These are phyloP conservation scores for Promerops cafer DNA, from an alignment of 2,113 vertebrate genomes.

Conservation along the genomic window DNA sequence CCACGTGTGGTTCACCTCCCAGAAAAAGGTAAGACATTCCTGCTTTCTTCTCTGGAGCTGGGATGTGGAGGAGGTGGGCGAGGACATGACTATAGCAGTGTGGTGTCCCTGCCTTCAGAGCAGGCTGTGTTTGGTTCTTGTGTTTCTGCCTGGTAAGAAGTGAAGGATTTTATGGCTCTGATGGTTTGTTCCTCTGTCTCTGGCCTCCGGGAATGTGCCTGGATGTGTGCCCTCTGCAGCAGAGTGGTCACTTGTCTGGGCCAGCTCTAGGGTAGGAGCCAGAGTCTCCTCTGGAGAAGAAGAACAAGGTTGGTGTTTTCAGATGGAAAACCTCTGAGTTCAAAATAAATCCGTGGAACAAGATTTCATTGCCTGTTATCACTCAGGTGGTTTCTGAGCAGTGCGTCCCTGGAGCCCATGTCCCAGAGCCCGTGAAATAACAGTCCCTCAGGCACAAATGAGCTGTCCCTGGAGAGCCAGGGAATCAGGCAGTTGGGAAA, in stretches of 20 bases:
- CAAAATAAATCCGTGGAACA: rapidly evolving
- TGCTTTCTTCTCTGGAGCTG: not conserved
- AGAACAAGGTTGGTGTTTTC: not conserved
- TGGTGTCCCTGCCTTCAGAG: rapidly evolving
- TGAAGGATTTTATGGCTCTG: not conserved
- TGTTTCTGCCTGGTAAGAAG: not conserved
- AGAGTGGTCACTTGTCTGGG: not conserved
- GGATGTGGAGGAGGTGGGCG: not conserved
- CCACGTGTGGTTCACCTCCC: rapidly evolving
- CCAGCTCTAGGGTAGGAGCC: not conserved
- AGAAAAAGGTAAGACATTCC: not conserved
- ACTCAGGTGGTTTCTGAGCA: not conserved
- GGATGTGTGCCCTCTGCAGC: not conserved
- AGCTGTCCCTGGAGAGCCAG: not conserved
- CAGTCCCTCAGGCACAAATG: not conserved
- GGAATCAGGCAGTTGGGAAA: rapidly evolving
- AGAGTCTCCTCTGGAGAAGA: not conserved
- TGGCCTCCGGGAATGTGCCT: not conserved
- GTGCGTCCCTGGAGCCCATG: not conserved
- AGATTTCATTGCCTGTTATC: not conserved
- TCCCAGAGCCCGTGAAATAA: not conserved
- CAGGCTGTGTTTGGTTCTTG: not conserved
- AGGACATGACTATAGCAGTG: not conserved
- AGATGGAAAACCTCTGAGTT: not conserved
- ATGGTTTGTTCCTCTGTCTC: not conserved